These are phyloP conservation scores for Spea bombifrons DNA, from an alignment of 2,113 vertebrate species.

Conservation along the genomic window DNA sequence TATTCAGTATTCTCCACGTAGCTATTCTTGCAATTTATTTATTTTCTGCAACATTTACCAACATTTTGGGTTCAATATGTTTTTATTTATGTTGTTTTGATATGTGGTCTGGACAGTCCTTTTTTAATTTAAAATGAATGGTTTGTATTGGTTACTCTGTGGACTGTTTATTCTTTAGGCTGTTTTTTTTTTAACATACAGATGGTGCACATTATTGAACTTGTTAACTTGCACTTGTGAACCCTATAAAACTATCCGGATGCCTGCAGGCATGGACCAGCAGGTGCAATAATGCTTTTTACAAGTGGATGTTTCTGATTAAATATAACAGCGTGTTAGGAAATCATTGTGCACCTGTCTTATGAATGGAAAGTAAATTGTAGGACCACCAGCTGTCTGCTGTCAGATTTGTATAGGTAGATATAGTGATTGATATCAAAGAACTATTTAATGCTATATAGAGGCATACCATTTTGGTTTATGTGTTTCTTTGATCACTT, in stretches of 20 bases:
- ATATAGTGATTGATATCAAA: no score
- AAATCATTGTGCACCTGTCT: slow-evolving; percentile 36
- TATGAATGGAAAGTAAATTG: not conserved
- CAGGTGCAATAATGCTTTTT: slow-evolving; percentile 36
- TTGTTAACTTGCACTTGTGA: slow-evolving; percentile 40
- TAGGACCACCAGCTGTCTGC: not conserved
- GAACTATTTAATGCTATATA: no score
- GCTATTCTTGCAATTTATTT: no score
- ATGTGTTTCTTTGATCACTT: no score
- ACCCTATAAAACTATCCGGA: slow-evolving; percentile 41
- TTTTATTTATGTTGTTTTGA: not conserved
- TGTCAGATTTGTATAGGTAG: no score
- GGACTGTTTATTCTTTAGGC: slow-evolving; percentile 11
- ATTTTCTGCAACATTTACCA: not conserved
- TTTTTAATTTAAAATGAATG: not conserved
- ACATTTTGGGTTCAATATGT: not conserved
- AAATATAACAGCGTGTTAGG: slow-evolving; percentile 24
- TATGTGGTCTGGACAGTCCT: slow-evolving; percentile 14
- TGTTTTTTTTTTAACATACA: slow-evolving; percentile 31
- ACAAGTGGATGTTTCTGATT: slow-evolving; percentile 26
- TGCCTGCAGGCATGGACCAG: slow-evolving; percentile 36
- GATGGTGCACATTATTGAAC: slow-evolving; percentile 43
- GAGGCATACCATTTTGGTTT: no score
- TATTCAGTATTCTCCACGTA: no score
- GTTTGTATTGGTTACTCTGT: slow-evolving; percentile 27